phyloP scores from a whole-genome alignment of 1,140 invertebrate genomes.

The Branchinecta lindahli region DNA sequence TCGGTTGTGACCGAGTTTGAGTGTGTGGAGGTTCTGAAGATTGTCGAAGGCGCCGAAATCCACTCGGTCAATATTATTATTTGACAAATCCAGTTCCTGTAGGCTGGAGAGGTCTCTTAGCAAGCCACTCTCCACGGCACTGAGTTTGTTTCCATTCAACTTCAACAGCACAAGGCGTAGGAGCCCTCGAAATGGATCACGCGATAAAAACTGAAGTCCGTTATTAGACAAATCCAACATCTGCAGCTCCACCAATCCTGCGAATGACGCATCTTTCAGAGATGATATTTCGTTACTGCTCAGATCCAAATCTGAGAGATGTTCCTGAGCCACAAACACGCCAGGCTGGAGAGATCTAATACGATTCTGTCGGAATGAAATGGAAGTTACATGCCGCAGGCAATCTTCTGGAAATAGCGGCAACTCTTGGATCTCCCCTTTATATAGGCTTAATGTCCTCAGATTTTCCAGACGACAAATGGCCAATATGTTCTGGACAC shows the following conservation, averaged over 20 bases:
- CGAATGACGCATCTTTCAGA: constrained; percentile 53
- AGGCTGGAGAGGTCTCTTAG: constrained; percentile 58
- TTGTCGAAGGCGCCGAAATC: constrained; percentile 55
- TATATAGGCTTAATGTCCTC: constrained; percentile 55
- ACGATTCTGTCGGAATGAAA: constrained; percentile 69
- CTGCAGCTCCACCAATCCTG: constrained; percentile 54
- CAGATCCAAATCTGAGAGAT: constrained; percentile 60
- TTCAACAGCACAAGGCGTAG: constrained; percentile 54
- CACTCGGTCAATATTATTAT: constrained; percentile 54
- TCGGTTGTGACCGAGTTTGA: constrained; percentile 55
- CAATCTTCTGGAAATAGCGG: constrained; percentile 56
- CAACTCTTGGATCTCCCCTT: constrained; percentile 65
- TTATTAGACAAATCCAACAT: constrained; percentile 62
- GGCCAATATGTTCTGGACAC: constrained; percentile 46
- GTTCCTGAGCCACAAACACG: constrained; percentile 53
- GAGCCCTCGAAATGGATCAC: constrained; percentile 52
- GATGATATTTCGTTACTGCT: constrained; percentile 62
- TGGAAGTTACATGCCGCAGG: constrained; percentile 50
- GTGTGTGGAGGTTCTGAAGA: constrained; percentile 54
- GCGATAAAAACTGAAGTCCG: constrained; percentile 55
- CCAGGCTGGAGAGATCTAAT: constrained; percentile 56
- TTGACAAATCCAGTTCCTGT: constrained; percentile 55
- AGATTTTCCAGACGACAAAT: constrained; percentile 52
- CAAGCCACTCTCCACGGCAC: constrained; percentile 47
- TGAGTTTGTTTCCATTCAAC: constrained; percentile 53